Conservation (phyloP, 2,113 vertebrate genomes). For the Heterotilapia buettikoferi region DNA sequence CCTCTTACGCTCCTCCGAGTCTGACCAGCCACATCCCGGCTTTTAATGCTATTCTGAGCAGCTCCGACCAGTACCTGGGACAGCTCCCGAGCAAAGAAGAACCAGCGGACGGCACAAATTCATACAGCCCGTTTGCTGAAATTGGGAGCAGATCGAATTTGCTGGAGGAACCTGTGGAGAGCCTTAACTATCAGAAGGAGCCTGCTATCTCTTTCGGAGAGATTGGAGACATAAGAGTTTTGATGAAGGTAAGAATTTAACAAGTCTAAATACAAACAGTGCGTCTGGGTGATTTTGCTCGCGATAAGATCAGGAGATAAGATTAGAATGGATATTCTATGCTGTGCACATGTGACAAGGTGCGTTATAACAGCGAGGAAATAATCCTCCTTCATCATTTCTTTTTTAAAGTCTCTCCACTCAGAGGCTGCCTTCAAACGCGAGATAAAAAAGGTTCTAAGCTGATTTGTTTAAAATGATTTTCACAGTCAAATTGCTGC, state of each 20-base stretch:
- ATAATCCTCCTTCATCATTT: background rate
- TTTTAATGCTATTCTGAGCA: slow-evolving; percentile 13
- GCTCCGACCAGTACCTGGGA: slow-evolving; percentile 31
- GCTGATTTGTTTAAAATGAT: background rate
- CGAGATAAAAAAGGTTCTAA: background rate
- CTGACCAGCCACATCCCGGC: slow-evolving; percentile 23
- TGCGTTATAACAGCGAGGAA: background rate
- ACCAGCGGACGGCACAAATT: background rate
- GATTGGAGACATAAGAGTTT: slow-evolving; percentile 14
- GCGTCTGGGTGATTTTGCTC: background rate
- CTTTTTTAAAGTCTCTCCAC: background rate
- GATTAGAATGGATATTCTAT: background rate
- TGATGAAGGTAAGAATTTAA: slow-evolving; percentile 35
- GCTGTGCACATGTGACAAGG: background rate
- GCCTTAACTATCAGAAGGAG: slow-evolving; percentile 41
- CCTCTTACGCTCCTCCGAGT: slow-evolving; percentile 22
- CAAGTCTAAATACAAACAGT: background rate
- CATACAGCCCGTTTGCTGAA: slow-evolving; percentile 24
- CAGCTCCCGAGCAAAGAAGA: slow-evolving; percentile 5
- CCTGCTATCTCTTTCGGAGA: slow-evolving; percentile 32
- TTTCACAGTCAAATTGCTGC: background rate
- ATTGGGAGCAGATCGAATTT: background rate
- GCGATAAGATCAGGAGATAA: background rate
- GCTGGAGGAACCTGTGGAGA: slow-evolving; percentile 15
- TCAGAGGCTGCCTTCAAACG: background rate